Evolutionary conservation across 1,140 invertebrate genomes (phyloP).

Genomic region (Amyelois transitella): DNA sequence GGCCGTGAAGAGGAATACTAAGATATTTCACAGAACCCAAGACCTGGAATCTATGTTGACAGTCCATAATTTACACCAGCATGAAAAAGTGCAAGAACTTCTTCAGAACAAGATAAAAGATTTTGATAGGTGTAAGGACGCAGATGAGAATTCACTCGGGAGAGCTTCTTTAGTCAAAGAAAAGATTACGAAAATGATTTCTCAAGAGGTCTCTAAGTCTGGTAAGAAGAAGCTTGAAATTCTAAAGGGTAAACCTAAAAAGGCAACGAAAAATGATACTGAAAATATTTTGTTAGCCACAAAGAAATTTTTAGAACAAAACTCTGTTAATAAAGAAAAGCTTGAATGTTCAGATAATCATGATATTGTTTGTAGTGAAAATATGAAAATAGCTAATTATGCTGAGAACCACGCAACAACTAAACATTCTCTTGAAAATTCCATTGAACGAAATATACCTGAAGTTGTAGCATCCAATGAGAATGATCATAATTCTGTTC

Average conservation of each 20-base stretch:
- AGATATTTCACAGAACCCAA: slow-evolving; percentile 22
- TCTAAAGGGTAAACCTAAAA: slow-evolving; percentile 1
- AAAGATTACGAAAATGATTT: not conserved
- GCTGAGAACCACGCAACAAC: not conserved
- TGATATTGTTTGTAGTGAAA: not conserved
- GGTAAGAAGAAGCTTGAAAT: slow-evolving; percentile 24
- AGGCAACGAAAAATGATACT: slow-evolving; percentile 4
- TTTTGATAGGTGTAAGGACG: slow-evolving; percentile 43
- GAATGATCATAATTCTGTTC: too few species aligned
- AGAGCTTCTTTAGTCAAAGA: slow-evolving; percentile 11
- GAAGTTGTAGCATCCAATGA: too few species aligned
- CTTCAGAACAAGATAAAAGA: slow-evolving; percentile 35
- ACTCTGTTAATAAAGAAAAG: slow-evolving; percentile 6
- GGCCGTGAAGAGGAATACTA: slow-evolving; percentile 29
- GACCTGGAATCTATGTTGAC: slow-evolving; percentile 27
- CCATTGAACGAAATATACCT: too few species aligned
- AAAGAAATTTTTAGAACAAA: slow-evolving; percentile 24
- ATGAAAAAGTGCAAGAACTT: slow-evolving; percentile 10
- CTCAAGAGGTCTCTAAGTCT: not conserved
- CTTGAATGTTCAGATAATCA: not conserved
- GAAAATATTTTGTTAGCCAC: slow-evolving; percentile 19
- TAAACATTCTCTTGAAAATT: too few species aligned
- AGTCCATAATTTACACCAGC: slow-evolving; percentile 20
- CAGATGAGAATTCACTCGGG: slow-evolving; percentile 39
- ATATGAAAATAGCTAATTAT: not conserved